Evolutionary conservation across 2,888 invertebrate genomes (phyloP).

Genomic region (Melanchra persicariae): DNA sequence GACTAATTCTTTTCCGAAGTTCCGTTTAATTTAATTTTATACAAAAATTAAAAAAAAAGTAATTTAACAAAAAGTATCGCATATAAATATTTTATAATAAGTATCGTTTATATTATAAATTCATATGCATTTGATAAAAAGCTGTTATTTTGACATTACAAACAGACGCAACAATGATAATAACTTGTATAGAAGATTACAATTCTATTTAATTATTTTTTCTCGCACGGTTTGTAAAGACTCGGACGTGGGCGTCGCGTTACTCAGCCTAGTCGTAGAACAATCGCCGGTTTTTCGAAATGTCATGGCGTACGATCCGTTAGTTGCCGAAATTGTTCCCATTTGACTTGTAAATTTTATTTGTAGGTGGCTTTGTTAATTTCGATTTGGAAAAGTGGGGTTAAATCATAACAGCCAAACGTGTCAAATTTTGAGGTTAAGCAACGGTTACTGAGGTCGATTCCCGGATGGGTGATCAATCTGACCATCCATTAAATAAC

Average conservation of each 20-base stretch:
- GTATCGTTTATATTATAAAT: too few relatives aligned
- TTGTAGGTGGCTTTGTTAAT: conserved; percentile 70
- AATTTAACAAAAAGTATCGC: too few relatives aligned
- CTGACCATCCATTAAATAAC: too few relatives aligned
- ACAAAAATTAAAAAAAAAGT: too few relatives aligned
- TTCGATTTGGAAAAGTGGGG: conserved; percentile 50
- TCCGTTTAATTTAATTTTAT: too few relatives aligned
- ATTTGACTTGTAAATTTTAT: conserved; percentile 80
- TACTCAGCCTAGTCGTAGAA: conserved; percentile 76
- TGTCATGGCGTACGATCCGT: conserved; percentile 81
- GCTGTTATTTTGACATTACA: too few relatives aligned
- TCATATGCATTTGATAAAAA: too few relatives aligned
- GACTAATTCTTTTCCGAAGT: too few relatives aligned
- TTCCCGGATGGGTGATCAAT: not conserved
- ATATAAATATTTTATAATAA: too few relatives aligned
- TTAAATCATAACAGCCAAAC: not conserved
- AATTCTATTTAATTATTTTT: conserved; percentile 90
- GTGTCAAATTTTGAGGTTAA: not conserved
- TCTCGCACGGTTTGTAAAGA: conserved; percentile 81
- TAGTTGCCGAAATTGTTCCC: conserved; percentile 76
- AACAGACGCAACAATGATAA: too few relatives aligned
- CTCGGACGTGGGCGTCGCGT: conserved; percentile 81
- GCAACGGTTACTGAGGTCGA: not conserved
- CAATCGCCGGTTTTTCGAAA: conserved; percentile 82
- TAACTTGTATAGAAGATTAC: conserved; percentile 74